Evolutionary conservation across 2,113 vertebrate species (phyloP), one percentile per base, ranked within the genome.

Genomic region (Gila orcuttii): DNA sequence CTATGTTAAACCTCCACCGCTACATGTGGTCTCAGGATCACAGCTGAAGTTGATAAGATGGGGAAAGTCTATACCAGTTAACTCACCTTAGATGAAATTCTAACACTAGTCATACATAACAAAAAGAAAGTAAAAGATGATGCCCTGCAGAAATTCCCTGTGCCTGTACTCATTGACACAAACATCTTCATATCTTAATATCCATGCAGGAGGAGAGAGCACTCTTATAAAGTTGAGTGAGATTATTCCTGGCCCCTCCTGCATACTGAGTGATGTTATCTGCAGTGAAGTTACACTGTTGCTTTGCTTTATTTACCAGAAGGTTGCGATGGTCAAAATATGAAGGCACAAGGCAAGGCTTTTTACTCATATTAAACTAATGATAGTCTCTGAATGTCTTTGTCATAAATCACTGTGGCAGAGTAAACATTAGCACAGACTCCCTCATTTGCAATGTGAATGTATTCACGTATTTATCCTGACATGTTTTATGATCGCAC

Each of bases 401-500:
- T 91, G 80, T 93, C 91, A 88, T 94, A 92, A 94, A 96, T 95
- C 94, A 94, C 86, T 78, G 45, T 28, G 11, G 93, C 90, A 90
- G 78, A 88, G 90, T 66, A 88, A 88, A 93, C 89, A 90, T 90
- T 90, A 93, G 90, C 89, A 90, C 86, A 86, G 90, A 42, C 90
- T 92, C 91, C 69, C 93, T 95, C 88, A 85, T 94, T 93, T 93
- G 79, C 92, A 90, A 86, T 93, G 91, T 89, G 92, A 93, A 95
- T 95, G 94, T 93, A 93, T 92, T 87, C 31, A 90, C 87, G 92
- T 91, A 94, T 96, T 96, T 94, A 94, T 95, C 93, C 92, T 96
- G 96, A 96, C 95, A 90, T 91, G 94, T 88, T 96, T 96, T 96
- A 96, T 96, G 95, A 96, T 95, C 93, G 15, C 79, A 93, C 85